Conservation (phyloP, 2,888 invertebrate genomes). For the Mythimna pallens region DNA sequence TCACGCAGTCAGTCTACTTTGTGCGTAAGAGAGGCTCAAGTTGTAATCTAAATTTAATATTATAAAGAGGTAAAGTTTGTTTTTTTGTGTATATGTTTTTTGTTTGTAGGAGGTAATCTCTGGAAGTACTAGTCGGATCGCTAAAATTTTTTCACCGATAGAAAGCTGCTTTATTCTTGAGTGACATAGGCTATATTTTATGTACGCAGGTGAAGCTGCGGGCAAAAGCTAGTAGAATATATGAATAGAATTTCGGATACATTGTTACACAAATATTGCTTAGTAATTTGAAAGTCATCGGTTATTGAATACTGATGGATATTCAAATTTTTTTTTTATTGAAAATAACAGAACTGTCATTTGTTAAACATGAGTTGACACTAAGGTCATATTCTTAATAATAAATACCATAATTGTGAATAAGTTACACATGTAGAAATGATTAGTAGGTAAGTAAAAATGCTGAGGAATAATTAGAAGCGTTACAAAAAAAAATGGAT, state of each 20-base stretch:
- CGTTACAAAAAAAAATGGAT: neutral
- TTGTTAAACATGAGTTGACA: constrained; percentile 32
- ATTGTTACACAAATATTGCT: constrained; percentile 21
- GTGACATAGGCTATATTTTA: too few species aligned
- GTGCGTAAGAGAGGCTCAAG: neutral
- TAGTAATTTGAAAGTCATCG: constrained; percentile 38
- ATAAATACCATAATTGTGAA: constrained; percentile 8
- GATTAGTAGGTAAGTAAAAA: neutral
- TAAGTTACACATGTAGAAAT: neutral
- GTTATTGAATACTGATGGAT: constrained; percentile 37
- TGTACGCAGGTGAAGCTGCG: too few species aligned
- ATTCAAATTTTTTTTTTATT: constrained; percentile 28
- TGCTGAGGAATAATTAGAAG: neutral
- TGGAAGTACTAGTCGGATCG: too few species aligned
- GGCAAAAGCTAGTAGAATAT: neutral
- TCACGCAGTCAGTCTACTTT: neutral
- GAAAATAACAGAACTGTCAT: constrained; percentile 14
- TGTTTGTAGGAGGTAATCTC: too few species aligned
- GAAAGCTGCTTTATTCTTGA: too few species aligned
- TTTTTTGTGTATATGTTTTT: too few species aligned
- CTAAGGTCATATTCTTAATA: constrained; percentile 18
- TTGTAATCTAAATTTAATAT: neutral
- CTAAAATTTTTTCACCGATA: too few species aligned
- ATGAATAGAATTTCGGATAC: neutral
- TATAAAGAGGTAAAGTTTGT: too few species aligned